Conservation (phyloP, 2,113 vertebrate species). For the Amphiprion percula region DNA sequence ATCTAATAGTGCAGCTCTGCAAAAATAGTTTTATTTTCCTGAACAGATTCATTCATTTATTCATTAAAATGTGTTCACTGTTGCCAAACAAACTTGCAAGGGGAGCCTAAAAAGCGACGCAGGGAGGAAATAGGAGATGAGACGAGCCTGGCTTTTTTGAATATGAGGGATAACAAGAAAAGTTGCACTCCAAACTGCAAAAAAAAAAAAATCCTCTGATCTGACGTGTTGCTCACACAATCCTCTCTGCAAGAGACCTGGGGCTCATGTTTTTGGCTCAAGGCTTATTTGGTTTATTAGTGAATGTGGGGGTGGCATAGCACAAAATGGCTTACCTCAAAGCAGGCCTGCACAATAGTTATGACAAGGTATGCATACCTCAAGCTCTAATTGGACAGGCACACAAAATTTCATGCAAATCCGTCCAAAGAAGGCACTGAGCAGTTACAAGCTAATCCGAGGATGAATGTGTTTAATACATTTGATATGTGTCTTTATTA, state of each 20-base stretch:
- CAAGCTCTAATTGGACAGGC: conserved; percentile 65
- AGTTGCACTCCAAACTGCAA: conserved; percentile 17
- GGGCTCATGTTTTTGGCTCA: conserved; percentile 57
- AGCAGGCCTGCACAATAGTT: conserved; percentile 50
- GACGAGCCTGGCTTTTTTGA: conserved; percentile 37
- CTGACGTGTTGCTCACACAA: conserved; percentile 58
- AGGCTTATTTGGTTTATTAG: conserved; percentile 68
- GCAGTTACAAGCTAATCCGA: conserved; percentile 47
- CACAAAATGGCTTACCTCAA: conserved; percentile 65
- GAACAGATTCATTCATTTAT: conserved; percentile 45
- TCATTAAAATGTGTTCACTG: conserved; percentile 36
- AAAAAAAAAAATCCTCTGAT: conserved; percentile 44
- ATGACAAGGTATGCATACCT: conserved; percentile 62
- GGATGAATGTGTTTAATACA: conserved; percentile 45
- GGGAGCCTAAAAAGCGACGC: not conserved
- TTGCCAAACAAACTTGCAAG: conserved; percentile 27
- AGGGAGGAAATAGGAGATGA: conserved; percentile 20
- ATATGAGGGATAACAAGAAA: conserved; percentile 39
- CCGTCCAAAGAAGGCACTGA: conserved; percentile 32
- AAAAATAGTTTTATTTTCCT: conserved; percentile 9
- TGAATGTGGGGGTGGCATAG: conserved; percentile 58
- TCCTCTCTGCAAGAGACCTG: conserved; percentile 25
- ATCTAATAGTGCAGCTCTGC: not conserved
- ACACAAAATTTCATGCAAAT: conserved; percentile 69
- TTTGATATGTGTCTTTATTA: conserved; percentile 48